Percentiles rank a stretch among this genome's conserved stretches.
phyloP scores from a whole-genome alignment of 2,797 vertebrate species.

The Petrocephalus sullivani region DNA sequence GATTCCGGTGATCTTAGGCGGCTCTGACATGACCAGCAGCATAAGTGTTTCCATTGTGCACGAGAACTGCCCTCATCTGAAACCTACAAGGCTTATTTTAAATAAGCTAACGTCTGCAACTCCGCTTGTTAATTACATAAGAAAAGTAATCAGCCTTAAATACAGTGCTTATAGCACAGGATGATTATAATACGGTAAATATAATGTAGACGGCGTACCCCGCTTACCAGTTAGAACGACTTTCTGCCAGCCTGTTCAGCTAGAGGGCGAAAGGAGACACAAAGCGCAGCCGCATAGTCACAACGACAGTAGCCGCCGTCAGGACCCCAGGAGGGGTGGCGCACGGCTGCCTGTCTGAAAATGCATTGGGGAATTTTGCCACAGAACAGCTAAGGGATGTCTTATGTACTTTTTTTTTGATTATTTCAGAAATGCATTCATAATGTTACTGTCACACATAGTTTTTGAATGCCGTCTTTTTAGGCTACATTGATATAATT shows the following conservation, averaged over 20 bases:
- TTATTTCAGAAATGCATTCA: background rate
- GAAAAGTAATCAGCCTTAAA: background rate
- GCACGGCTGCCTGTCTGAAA: conserved; percentile 9
- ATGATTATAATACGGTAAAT: background rate
- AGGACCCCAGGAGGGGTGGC: background rate
- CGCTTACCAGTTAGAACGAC: background rate
- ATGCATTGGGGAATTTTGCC: background rate
- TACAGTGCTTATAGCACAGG: background rate
- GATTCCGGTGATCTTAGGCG: background rate
- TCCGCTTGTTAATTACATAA: background rate
- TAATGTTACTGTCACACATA: background rate
- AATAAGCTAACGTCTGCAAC: background rate
- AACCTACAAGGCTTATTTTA: background rate
- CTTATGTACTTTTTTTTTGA: background rate
- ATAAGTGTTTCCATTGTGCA: background rate
- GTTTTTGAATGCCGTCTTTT: background rate
- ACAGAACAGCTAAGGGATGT: background rate
- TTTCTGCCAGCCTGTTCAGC: background rate
- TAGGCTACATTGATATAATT: background rate
- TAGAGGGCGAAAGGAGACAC: conserved; percentile 16
- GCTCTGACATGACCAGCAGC: background rate
- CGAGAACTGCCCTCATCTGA: background rate
- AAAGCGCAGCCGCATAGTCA: background rate
- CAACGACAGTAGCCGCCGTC: background rate
- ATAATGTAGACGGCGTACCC: background rate